A percentile compares a stretch with the other conserved stretches of the same genome.
These are phyloP conservation scores for Haemorhous mexicanus DNA, from an alignment of 2,113 vertebrate genomes.

Conservation along the genomic window DNA sequence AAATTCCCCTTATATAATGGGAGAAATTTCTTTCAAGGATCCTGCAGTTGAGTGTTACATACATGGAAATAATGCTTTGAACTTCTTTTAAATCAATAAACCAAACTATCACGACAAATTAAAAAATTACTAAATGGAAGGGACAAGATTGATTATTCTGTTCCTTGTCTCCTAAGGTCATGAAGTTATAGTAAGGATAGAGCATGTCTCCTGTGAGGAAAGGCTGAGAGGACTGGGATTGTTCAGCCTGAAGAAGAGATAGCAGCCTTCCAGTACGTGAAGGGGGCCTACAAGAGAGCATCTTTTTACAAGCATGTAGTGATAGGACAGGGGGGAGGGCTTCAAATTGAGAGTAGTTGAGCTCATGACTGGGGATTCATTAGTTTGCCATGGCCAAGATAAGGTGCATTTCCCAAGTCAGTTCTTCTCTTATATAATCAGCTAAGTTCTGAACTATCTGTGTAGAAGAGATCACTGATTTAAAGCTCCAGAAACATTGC, in stretches of 20 bases:
- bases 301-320: not conserved
- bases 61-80: not conserved
- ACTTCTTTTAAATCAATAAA: not conserved
- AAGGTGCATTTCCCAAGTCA: not conserved
- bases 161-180: not conserved
- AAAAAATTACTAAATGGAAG: not conserved
- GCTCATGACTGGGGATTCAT: not conserved
- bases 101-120: not conserved
- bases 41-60: not conserved
- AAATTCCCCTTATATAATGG: not conserved
- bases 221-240: not conserved
- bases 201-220: rapidly evolving
- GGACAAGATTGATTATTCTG: not conserved
- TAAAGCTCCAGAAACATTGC: not conserved
- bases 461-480: not conserved
- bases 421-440: not conserved
- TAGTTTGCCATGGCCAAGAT: not conserved
- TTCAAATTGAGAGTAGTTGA: not conserved
- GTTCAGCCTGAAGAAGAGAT: not conserved
- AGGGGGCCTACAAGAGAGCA: not conserved
- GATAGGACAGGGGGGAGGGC: too few species aligned
- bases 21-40: not conserved
- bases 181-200: not conserved
- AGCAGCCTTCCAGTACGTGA: not conserved
- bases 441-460: not conserved